Percentiles rank a stretch among this genome's conserved stretches.
Conservation (phyloP, 2,888 invertebrate species). For the Autographa gamma region DNA sequence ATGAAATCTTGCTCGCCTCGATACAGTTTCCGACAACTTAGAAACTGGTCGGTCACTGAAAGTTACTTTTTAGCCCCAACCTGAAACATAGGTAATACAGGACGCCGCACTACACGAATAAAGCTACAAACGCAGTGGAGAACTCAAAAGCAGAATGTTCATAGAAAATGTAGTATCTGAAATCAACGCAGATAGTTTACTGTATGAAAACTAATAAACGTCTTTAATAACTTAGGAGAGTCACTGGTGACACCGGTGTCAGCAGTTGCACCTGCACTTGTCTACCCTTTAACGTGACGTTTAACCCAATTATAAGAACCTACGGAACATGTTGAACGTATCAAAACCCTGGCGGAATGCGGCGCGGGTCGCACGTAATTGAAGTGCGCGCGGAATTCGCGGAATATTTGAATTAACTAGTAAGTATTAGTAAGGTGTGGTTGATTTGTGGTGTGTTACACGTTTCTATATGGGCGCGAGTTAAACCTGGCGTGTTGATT, state of each 20-base stretch:
- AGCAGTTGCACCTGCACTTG: conserved; percentile 23
- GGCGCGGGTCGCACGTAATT: conserved; percentile 21
- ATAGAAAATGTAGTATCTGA: too few species aligned
- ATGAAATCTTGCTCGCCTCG: not conserved
- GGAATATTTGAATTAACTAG: conserved; percentile 28
- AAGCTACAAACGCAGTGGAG: too few species aligned
- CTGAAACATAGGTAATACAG: not conserved
- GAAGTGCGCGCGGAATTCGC: conserved; percentile 36
- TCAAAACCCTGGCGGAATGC: conserved; percentile 12
- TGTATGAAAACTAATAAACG: too few species aligned
- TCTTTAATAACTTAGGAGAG: too few species aligned
- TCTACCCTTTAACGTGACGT: conserved; percentile 21
- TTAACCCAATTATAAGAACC: conserved; percentile 21
- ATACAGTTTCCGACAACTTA: not conserved
- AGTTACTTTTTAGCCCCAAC: not conserved
- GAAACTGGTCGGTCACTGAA: conserved; percentile 9
- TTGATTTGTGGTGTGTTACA: conserved; percentile 31
- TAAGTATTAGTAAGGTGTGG: conserved; percentile 42
- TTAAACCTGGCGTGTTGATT: conserved; percentile 2
- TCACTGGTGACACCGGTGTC: not conserved
- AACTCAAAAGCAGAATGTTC: too few species aligned
- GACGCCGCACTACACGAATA: too few species aligned
- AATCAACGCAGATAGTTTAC: too few species aligned
- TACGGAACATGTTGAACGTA: conserved; percentile 15
- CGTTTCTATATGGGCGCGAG: not conserved